A percentile compares a stretch with the other conserved stretches of the same genome.
Evolutionary conservation across 2,113 vertebrate genomes (phyloP).

Genomic region (Forbesichthys papilliferus): DNA sequence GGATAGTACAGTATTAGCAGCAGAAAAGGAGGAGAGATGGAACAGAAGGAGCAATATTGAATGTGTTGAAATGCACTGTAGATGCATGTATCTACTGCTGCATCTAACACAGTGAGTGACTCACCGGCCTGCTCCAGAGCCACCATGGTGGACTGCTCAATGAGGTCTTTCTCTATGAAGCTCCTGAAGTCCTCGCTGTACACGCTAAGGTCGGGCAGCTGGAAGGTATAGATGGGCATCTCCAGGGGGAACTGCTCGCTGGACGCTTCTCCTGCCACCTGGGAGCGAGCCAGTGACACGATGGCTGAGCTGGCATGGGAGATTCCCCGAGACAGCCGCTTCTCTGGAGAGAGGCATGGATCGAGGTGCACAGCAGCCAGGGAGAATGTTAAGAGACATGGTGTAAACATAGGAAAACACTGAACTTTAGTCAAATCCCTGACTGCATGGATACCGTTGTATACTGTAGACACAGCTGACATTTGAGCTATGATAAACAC

Average conservation of each 20-base stretch:
- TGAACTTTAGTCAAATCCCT: no score
- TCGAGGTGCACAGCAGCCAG: not conserved
- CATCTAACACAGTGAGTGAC: no score
- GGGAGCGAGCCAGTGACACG: slow-evolving; percentile 92
- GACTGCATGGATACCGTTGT: no score
- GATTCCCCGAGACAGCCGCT: slow-evolving; percentile 94
- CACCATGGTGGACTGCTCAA: slow-evolving; percentile 97
- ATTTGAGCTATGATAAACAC: no score
- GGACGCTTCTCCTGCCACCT: slow-evolving; percentile 91
- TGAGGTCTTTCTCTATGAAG: slow-evolving; percentile 95
- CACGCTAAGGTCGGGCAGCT: slow-evolving; percentile 95
- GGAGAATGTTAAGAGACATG: not conserved
- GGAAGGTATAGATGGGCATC: slow-evolving; percentile 99
- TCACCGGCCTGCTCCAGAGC: slow-evolving; percentile 96
- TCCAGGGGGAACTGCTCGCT: slow-evolving; percentile 94
- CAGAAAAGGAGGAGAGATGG: no score
- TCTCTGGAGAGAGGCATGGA: slow-evolving; percentile 76
- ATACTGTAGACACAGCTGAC: no score
- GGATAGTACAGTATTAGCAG: no score
- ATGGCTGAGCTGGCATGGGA: slow-evolving; percentile 99
- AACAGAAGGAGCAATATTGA: no score
- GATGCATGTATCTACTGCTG: no score
- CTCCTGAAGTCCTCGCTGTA: slow-evolving; percentile 98
- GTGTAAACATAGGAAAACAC: not conserved
- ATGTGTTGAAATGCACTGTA: no score